phyloP scores from a whole-genome alignment of 2,888 invertebrate genomes.

The Drosophila nigritarsus region DNA sequence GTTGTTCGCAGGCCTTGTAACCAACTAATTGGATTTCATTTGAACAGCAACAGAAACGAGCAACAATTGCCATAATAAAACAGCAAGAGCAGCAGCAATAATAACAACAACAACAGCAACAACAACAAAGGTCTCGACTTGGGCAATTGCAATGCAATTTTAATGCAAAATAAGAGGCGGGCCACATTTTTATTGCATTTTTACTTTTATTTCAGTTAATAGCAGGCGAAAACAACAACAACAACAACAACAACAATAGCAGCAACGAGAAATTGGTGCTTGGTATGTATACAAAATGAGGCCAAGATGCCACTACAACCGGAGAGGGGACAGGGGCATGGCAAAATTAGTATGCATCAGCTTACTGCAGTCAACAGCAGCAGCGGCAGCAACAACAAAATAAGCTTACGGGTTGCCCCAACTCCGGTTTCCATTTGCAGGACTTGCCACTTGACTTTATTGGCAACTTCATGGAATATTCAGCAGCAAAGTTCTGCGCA shows the following conservation, averaged over 20 bases:
- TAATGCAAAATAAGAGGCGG: slow-evolving; percentile 79
- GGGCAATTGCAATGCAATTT: slow-evolving; percentile 82
- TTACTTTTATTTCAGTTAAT: slow-evolving; percentile 78
- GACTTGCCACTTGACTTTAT: slow-evolving; percentile 82
- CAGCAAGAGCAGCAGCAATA: slow-evolving; percentile 37
- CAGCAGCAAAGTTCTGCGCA: slow-evolving; percentile 74
- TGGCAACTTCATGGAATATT: slow-evolving; percentile 83
- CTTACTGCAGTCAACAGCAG: slow-evolving; percentile 68
- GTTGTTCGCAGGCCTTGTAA: slow-evolving; percentile 71
- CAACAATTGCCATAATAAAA: slow-evolving; percentile 68
- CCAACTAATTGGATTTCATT: slow-evolving; percentile 80
- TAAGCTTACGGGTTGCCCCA: slow-evolving; percentile 12
- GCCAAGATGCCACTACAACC: slow-evolving; percentile 72
- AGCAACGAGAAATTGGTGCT: slow-evolving; percentile 80
- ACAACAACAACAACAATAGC: slow-evolving; percentile 28
- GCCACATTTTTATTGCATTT: slow-evolving; percentile 75
- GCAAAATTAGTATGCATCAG: slow-evolving; percentile 77
- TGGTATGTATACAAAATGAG: slow-evolving; percentile 84
- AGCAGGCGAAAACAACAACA: slow-evolving; percentile 57
- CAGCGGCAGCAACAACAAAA: slow-evolving; percentile 15
- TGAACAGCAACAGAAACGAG: slow-evolving; percentile 58
- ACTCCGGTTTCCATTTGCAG: slow-evolving; percentile 47
- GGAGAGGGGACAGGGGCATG: not conserved
- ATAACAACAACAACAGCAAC: slow-evolving; percentile 44
- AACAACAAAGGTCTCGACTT: slow-evolving; percentile 53